Evolutionary conservation across 2,888 invertebrate genomes (phyloP), one percentile per base, ranked within the genome.

Genomic region (Galeopsomyia nigrocyanea): DNA sequence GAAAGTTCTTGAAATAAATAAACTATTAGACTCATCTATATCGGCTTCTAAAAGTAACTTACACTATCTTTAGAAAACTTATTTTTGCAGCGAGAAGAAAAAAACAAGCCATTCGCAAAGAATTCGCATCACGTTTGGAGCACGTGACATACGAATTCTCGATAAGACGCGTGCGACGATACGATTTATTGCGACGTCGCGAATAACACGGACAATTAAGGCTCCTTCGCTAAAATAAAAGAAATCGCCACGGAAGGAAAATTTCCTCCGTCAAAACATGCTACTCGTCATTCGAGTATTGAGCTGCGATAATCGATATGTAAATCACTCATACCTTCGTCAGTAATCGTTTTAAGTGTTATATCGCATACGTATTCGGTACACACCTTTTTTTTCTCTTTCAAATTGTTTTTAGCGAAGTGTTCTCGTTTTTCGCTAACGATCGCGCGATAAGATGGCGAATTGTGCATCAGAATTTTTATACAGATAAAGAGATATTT

Each of bases 111-210:
- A 39, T 39, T 39, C 7, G 5, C 39, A 7, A 1, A 3, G 39
- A 9, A 7, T 10, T 39, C 16, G 10, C 13, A 51, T 67, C 68
- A 68, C 53, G 60, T 60, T 22, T 7, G n/a, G 6, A 22, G 7
- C 22, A 53, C 60, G 67, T 13, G 68, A 61, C 26, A 16, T 39
- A 46, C 14, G 31, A 51, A 60, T 46, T 67, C 26, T 39, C 22
- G 60, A 67, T 67, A 67, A 67, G 60, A 39, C 60, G 60, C 47
- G 46, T 47, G n/a, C n/a, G 68, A 46, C 46, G 47, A 53, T 68
- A 60, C 2, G 39, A 51, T 53, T 60, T 53, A 51, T 46, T 60
- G 51, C 60, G 17, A 31, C 51, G 60, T 19, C 13, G 39, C 39
- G 31, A 22, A 26, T 47, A 55, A 55, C 6, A 31, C 31, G 31